Evolutionary conservation across 2,113 vertebrate genomes (phyloP).

Genomic region (Clarias macrocephalus): DNA sequence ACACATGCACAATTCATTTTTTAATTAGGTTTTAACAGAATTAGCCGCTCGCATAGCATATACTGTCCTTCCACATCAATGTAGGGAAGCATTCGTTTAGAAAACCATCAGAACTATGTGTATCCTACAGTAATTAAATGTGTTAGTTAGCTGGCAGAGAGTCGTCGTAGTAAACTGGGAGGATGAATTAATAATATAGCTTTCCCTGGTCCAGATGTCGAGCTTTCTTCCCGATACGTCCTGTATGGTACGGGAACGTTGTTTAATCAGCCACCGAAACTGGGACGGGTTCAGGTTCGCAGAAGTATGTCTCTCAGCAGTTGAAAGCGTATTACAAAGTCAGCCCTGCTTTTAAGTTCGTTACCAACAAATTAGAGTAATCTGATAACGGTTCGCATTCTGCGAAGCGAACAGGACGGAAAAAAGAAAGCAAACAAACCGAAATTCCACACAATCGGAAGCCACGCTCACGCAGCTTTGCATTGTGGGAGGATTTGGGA

Average conservation of each 20-base stretch:
- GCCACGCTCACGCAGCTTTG: constrained; percentile 49
- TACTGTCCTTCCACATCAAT: constrained; percentile 32
- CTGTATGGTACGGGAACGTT: background rate
- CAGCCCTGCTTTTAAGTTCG: constrained; percentile 49
- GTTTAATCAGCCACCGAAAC: background rate
- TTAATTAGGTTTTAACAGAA: constrained; percentile 44
- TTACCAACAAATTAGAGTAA: constrained; percentile 51
- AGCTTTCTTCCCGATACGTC: background rate
- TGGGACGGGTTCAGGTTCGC: background rate
- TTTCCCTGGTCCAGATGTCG: background rate
- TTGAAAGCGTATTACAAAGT: constrained; percentile 38
- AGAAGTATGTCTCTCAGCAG: constrained; percentile 25
- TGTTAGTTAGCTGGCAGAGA: background rate
- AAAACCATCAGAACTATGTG: constrained; percentile 22
- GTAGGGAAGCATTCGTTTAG: constrained; percentile 6
- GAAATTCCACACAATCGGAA: constrained; percentile 55
- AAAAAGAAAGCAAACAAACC: constrained; percentile 57
- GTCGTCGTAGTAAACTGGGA: background rate
- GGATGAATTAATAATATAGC: background rate
- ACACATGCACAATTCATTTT: constrained; percentile 41
- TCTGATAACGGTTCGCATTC: constrained; percentile 52
- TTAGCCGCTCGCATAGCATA: constrained; percentile 32
- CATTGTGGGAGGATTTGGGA: constrained; percentile 49
- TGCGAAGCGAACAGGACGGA: constrained; percentile 52
- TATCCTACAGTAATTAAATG: constrained; percentile 19